Evolutionary conservation across 2,113 vertebrate species (phyloP).

Genomic region (Nerophis lumbriciformis): DNA sequence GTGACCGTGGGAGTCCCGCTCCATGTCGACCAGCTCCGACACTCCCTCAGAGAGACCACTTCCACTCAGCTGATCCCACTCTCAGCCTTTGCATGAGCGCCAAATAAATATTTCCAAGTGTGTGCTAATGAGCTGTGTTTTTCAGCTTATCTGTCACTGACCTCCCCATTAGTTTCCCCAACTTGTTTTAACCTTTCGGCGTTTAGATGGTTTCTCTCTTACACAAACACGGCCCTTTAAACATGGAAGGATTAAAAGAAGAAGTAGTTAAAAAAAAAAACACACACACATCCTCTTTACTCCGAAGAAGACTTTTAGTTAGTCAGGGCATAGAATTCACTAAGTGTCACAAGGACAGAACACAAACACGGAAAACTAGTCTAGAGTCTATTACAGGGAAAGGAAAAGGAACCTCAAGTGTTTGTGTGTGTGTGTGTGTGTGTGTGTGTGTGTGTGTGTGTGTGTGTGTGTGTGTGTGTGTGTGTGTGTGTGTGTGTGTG

Average conservation of each 20-base stretch:
- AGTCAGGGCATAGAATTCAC: conserved; percentile 33
- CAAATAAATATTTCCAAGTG: conserved; percentile 51
- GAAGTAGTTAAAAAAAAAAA: conserved; percentile 9
- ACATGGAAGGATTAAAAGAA: conserved; percentile 3
- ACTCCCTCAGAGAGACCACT: conserved; percentile 19
- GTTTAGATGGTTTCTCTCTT: conserved; percentile 42
- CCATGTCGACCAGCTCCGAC: conserved; percentile 22
- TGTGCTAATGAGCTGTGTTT: conserved; percentile 41
- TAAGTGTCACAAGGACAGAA: conserved; percentile 32
- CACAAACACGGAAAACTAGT: conserved; percentile 13
- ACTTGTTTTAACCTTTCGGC: conserved; percentile 40
- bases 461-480: no score
- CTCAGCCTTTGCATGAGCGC: conserved; percentile 16
- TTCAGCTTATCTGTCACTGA: conserved; percentile 38
- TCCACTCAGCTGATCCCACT: conserved; percentile 14
- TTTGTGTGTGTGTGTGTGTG: no score
- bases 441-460: no score
- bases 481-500: no score
- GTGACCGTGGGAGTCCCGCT: conserved; percentile 41
- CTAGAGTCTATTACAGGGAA: no score
- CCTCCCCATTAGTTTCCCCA: conserved; percentile 40
- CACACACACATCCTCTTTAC: conserved; percentile 36
- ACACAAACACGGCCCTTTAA: conserved; percentile 9
- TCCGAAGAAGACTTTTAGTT: conserved; percentile 28
- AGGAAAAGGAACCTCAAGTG: no score